Conservation (phyloP, 2,888 invertebrate species). For the Sepiola atlantica region DNA sequence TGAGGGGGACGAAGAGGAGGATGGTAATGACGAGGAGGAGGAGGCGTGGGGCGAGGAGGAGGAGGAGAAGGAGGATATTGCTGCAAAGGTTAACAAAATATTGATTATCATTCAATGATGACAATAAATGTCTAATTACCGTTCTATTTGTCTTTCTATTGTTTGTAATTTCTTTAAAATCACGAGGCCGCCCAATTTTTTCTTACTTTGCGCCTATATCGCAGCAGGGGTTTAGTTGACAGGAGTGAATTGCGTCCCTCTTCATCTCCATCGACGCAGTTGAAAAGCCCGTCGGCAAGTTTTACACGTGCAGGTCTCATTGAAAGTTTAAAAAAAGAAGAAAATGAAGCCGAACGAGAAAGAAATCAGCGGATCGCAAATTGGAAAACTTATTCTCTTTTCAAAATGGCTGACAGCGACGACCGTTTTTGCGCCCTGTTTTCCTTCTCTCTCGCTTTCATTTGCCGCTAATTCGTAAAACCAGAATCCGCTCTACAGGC, state of each 20-base stretch:
- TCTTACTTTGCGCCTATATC: neutral
- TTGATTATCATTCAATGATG: neutral
- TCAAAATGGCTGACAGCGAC: slow-evolving; percentile 20
- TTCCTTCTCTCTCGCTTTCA: neutral
- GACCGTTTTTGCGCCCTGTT: neutral
- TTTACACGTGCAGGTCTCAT: slow-evolving; percentile 19
- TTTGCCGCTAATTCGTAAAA: neutral
- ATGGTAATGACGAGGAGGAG: no score
- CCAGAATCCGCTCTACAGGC: neutral
- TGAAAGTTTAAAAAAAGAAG: neutral
- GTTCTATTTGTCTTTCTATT: neutral
- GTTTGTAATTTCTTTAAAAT: neutral
- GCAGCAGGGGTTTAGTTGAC: neutral
- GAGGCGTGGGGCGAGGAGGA: no score
- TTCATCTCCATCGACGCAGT: neutral
- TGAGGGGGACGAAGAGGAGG: no score
- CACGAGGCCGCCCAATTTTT: neutral
- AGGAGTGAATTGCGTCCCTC: neutral
- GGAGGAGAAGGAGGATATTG: neutral
- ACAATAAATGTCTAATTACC: neutral
- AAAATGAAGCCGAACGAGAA: neutral
- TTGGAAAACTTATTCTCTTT: neutral
- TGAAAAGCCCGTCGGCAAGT: neutral
- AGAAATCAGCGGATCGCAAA: neutral
- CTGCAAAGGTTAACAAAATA: neutral